Conservation (phyloP, 2,113 vertebrate species). For the Megaleporinus macrocephalus region DNA sequence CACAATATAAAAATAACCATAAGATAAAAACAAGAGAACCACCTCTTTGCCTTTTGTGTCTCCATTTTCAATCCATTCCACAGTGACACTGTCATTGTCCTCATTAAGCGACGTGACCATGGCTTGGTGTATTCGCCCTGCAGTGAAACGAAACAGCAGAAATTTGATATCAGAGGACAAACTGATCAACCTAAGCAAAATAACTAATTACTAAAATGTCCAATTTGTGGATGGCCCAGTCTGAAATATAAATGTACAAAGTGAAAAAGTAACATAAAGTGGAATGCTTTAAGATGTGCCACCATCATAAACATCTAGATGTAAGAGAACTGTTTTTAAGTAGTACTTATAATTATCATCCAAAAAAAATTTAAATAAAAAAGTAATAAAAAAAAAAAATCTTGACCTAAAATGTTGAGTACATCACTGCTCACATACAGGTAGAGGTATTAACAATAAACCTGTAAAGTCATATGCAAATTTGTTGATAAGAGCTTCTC, state of each 20-base stretch:
- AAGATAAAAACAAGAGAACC: constrained; percentile 7
- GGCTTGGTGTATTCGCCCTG: constrained; percentile 95
- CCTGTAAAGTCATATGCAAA: too few species aligned
- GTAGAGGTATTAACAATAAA: too few species aligned
- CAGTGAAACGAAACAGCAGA: constrained; percentile 30
- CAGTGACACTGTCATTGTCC: constrained; percentile 93
- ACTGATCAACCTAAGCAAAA: background rate
- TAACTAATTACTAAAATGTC: background rate
- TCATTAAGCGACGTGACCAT: constrained; percentile 96
- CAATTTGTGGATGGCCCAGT: background rate
- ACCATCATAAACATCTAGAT: background rate
- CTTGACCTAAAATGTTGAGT: too few species aligned
- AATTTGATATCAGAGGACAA: background rate
- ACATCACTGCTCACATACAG: too few species aligned
- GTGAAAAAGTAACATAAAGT: background rate
- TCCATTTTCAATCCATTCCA: constrained; percentile 98
- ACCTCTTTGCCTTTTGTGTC: constrained; percentile 98
- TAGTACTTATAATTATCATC: too few species aligned
- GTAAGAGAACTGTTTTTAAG: too few species aligned
- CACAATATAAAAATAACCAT: too few species aligned
- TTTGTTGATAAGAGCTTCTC: too few species aligned
- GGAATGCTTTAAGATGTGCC: background rate
- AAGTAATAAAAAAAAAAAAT: too few species aligned
- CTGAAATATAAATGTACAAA: background rate
- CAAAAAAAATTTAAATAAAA: too few species aligned